Base-by-base conservation (phyloP, 2,888 invertebrate species). In the Diarsia rubi region DNA sequence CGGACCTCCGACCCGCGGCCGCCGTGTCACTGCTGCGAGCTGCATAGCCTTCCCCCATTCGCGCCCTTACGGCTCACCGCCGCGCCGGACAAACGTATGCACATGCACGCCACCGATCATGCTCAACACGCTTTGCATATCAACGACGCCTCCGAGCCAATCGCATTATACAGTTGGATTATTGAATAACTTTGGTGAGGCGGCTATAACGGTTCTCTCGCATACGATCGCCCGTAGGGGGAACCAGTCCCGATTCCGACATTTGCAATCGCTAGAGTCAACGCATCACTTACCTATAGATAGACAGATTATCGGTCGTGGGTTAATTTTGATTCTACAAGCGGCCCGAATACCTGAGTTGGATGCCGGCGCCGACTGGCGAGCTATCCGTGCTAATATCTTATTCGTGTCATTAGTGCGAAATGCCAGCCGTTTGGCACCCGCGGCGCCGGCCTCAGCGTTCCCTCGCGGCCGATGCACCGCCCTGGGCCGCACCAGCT, bases 401-500 rank as follows among this genome's bases (percentile, higher is more conserved):
- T 96, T 95, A 96, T 96, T 95, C 93, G 95, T 96, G 96, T 96
- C 96, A 95, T 95, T 95, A 95, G 96, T 92, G 95, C 95, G 93
- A 96, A 96, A 96, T 96, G 96, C 95, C 96, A 96, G 92, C 93
- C 90, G 93, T 91, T 96, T 96, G 96, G 96, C 96, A 96, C 89
- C 90, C 83, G 89, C 91, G 90, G 90, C 90, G 90, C 88, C 88
- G 90, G 90, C 90, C 91, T 88, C 91, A 89, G 90, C 94, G 93
- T 93, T 90, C 93, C 85, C 91, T 88, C 88, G 91, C 92, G 95
- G 94, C 90, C 96, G 96, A 94, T 95, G 96, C 96, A 95, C 95
- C 91, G 94, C 90, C 88, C 91, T 91, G 91, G 90, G 89, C 92
- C 89, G 92, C 91, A 92, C 91, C 92, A 92, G 92, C 95, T 96